phyloP scores from a whole-genome alignment of 2,888 invertebrate genomes.

The Drymonia ruficornis region DNA sequence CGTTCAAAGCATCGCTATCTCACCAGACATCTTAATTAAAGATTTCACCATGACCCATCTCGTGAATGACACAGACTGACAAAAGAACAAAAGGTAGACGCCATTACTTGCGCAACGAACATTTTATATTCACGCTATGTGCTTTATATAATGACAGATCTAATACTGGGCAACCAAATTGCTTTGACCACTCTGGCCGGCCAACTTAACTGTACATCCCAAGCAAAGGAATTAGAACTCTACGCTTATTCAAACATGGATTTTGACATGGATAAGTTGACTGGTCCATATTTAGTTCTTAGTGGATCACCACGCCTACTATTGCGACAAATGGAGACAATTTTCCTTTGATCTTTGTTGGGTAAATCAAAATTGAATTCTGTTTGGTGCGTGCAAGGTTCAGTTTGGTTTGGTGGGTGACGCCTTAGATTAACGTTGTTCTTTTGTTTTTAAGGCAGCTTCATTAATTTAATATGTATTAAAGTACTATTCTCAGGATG shows the following conservation, averaged over 20 bases:
- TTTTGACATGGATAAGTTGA: not conserved
- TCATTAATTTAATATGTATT: not conserved
- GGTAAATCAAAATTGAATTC: slow-evolving; percentile 9
- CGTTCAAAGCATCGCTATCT: slow-evolving; percentile 25
- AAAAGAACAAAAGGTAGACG: slow-evolving; percentile 70
- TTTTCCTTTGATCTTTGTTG: slow-evolving; percentile 52
- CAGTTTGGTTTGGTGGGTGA: slow-evolving; percentile 21
- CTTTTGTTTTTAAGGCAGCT: slow-evolving; percentile 15
- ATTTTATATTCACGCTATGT: slow-evolving; percentile 44
- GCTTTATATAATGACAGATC: slow-evolving; percentile 43
- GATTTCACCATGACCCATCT: slow-evolving; percentile 76
- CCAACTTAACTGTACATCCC: slow-evolving; percentile 10
- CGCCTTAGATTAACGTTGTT: slow-evolving; percentile 26
- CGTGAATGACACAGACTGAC: slow-evolving; percentile 74
- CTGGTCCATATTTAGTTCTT: slow-evolving; percentile 30
- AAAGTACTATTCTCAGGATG: too few species aligned
- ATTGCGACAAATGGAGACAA: slow-evolving; percentile 78
- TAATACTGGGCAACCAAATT: slow-evolving; percentile 44
- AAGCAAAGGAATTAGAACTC: slow-evolving; percentile 18
- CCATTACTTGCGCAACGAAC: slow-evolving; percentile 71
- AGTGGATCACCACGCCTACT: slow-evolving; percentile 72
- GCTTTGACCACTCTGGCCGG: slow-evolving; percentile 34
- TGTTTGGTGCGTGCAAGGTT: slow-evolving; percentile 13
- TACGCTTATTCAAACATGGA: not conserved
- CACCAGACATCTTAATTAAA: slow-evolving; percentile 42